Evolutionary conservation across 2,888 invertebrate genomes (phyloP).

Genomic region (Tetragonisca angustula): DNA sequence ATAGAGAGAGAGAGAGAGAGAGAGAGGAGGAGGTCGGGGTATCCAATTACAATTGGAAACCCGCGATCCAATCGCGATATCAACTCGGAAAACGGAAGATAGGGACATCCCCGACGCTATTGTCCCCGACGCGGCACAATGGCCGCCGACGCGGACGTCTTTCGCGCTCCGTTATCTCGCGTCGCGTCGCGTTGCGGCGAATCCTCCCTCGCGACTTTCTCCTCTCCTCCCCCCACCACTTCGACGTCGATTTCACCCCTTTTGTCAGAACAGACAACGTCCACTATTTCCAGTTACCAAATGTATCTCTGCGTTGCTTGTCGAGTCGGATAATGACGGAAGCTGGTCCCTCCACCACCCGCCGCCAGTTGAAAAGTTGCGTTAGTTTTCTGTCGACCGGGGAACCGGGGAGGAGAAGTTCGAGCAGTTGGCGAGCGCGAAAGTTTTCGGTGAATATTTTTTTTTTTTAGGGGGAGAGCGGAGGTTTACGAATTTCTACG

Average conservation of each 20-base stretch:
- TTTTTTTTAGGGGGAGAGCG: background rate
- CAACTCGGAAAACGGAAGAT: slow-evolving; percentile 62
- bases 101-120: slow-evolving; percentile 62
- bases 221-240: background rate
- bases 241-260: slow-evolving; percentile 12
- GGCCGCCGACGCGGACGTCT: slow-evolving; percentile 50
- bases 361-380: background rate
- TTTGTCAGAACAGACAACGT: background rate
- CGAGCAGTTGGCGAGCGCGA: background rate
- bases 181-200: background rate
- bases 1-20: background rate
- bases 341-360: no score
- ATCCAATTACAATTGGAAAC: slow-evolving; percentile 70
- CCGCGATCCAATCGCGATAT: slow-evolving; percentile 70
- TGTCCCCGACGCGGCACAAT: slow-evolving; percentile 60
- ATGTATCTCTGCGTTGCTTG: background rate
- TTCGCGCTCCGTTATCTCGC: slow-evolving; percentile 61
- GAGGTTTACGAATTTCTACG: background rate
- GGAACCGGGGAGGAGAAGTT: background rate
- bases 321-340: background rate
- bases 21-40: slow-evolving; percentile 14
- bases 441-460: background rate
- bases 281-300: background rate
- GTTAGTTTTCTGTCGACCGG: background rate
- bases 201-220: slow-evolving; percentile 38